These are phyloP conservation scores for Ennomos quercinarius DNA, from an alignment of 2,888 invertebrate genomes.

Conservation along the genomic window DNA sequence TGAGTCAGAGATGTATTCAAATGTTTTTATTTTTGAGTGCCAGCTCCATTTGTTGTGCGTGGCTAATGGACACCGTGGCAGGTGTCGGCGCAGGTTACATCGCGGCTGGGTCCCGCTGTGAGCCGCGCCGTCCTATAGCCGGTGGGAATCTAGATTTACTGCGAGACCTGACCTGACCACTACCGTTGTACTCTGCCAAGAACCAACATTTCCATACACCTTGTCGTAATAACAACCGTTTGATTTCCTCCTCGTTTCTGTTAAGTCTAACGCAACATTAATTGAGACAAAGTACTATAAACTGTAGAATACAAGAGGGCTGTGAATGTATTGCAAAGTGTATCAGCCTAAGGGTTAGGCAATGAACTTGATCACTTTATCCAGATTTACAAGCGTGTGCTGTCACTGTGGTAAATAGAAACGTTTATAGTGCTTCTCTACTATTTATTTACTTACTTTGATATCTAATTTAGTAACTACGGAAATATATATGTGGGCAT, in stretches of 20 bases:
- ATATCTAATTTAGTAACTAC: too few species aligned
- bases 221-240: not conserved
- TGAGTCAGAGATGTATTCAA: not conserved
- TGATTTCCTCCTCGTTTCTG: too few species aligned
- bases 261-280: too few species aligned
- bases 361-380: slow-evolving; percentile 6
- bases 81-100: slow-evolving; percentile 1
- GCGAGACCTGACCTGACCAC: slow-evolving; percentile 7
- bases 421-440: too few species aligned
- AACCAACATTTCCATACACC: not conserved
- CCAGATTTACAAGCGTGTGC: not conserved
- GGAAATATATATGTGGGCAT: too few species aligned
- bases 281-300: too few species aligned
- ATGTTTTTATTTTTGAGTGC: slow-evolving; percentile 3
- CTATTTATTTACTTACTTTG: too few species aligned
- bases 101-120: slow-evolving; percentile 12
- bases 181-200: slow-evolving; percentile 1
- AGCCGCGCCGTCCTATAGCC: not conserved
- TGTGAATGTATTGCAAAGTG: too few species aligned
- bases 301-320: too few species aligned
- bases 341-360: not conserved
- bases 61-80: slow-evolving; percentile 14
- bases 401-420: too few species aligned
- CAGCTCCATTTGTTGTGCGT: slow-evolving; percentile 5
- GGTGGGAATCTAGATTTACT: slow-evolving; percentile 21